Base-by-base conservation (phyloP, 2,888 invertebrate species). In the Busseola fusca region DNA sequence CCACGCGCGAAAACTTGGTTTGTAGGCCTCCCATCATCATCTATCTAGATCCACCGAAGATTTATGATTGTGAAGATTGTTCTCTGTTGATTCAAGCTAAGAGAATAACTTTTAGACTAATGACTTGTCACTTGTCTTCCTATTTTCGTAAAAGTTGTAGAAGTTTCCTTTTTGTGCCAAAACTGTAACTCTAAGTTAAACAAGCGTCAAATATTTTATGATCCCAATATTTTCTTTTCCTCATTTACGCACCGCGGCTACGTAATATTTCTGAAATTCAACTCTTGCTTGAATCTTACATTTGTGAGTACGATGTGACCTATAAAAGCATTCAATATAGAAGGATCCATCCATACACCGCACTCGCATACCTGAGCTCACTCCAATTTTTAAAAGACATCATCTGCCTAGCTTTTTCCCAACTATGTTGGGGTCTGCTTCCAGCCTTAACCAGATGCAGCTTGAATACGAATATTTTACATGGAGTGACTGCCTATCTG, bases 261-360 rank as follows among this genome's bases (percentile, higher is more conserved):
- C 52, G 27, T 40, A 10, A 37, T 30, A 72, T 30, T 58, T 52
- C 37, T 40, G 21, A 40, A 65, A 66, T 67, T 66, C 69, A 52
- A 27, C 57, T 56, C 52, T 63, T 30, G 60, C 62, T 83, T 21
- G n/a, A 25, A 62, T 65, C 63, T 68, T 54, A 68, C 58, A 65
- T 68, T 48, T 37, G 57, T 59, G 70, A 59, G 50, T 58, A 45
- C 59, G 57, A 69, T 65, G 72, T 76, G 76, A 83, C 76, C 80
- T 71, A 73, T 62, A 83, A 76, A 79, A 80, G 66, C 76, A 80
- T 76, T 76, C 83, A 80, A 83, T 80, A 73, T 69, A 56, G 64
- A 71, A 64, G 64, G 66, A 73, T 80, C 62, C 67, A 63, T 67
- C 42, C 45, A 27, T 54, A 54, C 40, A 45, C 40, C 72, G 54